Conservation (phyloP, 1,140 invertebrate species). For the Drosophila rhopaloa region DNA sequence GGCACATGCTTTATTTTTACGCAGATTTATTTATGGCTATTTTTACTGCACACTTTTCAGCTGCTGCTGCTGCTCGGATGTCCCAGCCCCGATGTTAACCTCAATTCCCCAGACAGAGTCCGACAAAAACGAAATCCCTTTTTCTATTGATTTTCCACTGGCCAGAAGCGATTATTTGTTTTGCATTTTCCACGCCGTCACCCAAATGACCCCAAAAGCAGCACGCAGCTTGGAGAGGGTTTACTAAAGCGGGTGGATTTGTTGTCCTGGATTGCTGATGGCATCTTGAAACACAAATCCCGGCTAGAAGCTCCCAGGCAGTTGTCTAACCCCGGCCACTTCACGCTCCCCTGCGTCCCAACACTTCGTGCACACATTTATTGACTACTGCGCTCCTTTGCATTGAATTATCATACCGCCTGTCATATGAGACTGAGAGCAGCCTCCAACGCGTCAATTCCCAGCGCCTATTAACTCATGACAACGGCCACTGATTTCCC, state of each 20-base stretch:
- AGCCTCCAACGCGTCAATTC: conserved; percentile 36
- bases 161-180: conserved; percentile 60
- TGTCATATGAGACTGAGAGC: conserved; percentile 5
- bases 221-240: conserved; percentile 4
- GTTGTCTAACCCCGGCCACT: conserved; percentile 19
- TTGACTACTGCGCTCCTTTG: conserved; percentile 31
- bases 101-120: conserved; percentile 50
- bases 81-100: conserved; percentile 19
- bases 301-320: neutral
- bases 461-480: conserved; percentile 74
- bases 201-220: conserved; percentile 57
- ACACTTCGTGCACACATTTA: conserved; percentile 56
- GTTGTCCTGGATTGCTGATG: conserved; percentile 1
- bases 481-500: conserved; percentile 77
- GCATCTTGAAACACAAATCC: conserved; percentile 23
- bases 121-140: conserved; percentile 36
- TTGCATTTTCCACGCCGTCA: conserved; percentile 63
- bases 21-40: conserved; percentile 65
- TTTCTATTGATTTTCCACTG: conserved; percentile 55
- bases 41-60: conserved; percentile 60
- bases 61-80: conserved; percentile 25
- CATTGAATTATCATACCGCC: conserved; percentile 66
- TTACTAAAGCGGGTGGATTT: neutral
- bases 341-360: conserved; percentile 35
- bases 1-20: conserved; percentile 64